Conservation (phyloP, 2,888 invertebrate species). For the Villa cingulata region DNA sequence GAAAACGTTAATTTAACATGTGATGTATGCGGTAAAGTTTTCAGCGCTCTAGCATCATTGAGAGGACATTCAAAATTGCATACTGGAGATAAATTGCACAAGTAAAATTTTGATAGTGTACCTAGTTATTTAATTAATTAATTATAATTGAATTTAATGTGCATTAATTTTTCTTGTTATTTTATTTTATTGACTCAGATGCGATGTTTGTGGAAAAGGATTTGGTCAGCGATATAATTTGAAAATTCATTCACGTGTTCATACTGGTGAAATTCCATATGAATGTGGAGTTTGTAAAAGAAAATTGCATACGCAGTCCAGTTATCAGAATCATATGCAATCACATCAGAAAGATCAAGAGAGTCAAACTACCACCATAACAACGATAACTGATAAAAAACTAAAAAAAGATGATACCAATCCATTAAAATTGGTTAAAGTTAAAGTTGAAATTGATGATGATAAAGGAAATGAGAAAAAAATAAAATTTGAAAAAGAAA, state of each 20-base stretch:
- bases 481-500: background rate
- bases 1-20: slow-evolving; percentile 41
- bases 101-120: slow-evolving; percentile 25
- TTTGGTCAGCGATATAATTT: slow-evolving; percentile 35
- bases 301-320: slow-evolving; percentile 33
- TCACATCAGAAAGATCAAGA: slow-evolving; percentile 31
- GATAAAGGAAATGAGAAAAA: background rate
- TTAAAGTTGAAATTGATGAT: too few species aligned
- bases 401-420: background rate
- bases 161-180: background rate
- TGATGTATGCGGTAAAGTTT: slow-evolving; percentile 41
- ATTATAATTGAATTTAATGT: background rate
- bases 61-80: slow-evolving; percentile 34
- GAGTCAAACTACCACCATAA: background rate
- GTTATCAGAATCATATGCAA: slow-evolving; percentile 34
- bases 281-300: slow-evolving; percentile 34
- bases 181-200: slow-evolving; percentile 19
- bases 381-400: background rate
- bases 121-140: background rate
- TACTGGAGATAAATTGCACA: slow-evolving; percentile 35
- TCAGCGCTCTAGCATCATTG: slow-evolving; percentile 35
- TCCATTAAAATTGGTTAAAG: too few species aligned
- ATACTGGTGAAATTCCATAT: slow-evolving; percentile 34
- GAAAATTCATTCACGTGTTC: slow-evolving; percentile 34
- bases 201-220: slow-evolving; percentile 35